A percentile compares a stretch with the other conserved stretches of the same genome.
Evolutionary conservation across 2,797 vertebrate species (phyloP).

Genomic region (Esox lucius): DNA sequence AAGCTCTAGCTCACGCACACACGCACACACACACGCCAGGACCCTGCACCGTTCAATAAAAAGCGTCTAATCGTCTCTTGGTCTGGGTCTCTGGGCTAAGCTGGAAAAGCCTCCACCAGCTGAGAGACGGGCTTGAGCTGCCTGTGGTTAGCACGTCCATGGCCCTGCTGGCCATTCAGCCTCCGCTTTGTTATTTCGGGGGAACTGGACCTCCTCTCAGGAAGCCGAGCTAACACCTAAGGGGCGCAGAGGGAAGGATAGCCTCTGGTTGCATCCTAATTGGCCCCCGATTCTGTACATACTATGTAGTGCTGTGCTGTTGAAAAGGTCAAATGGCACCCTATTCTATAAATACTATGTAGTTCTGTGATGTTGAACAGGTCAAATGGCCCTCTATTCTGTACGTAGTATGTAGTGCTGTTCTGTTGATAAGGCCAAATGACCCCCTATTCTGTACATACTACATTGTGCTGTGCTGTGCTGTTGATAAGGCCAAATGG

Average conservation of each 20-base stretch:
- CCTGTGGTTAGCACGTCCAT: conserved; percentile 44
- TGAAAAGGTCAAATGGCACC: too few species aligned
- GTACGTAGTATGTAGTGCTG: too few species aligned
- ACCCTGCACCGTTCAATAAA: conserved; percentile 16
- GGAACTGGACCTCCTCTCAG: conserved; percentile 24
- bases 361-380: too few species aligned
- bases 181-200: conserved; percentile 45
- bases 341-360: too few species aligned
- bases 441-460: too few species aligned
- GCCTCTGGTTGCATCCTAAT: background rate
- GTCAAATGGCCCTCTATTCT: too few species aligned
- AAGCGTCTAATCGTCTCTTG: conserved; percentile 29
- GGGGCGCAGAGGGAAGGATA: conserved; percentile 19
- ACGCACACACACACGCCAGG: background rate
- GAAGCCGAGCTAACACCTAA: conserved; percentile 35
- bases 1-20: background rate
- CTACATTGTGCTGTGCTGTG: too few species aligned
- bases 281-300: background rate
- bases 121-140: conserved; percentile 44
- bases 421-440: too few species aligned
- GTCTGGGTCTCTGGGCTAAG: conserved; percentile 15
- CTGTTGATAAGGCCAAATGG: background rate
- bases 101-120: conserved; percentile 45
- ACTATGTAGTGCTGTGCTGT: too few species aligned
- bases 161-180: conserved; percentile 20